Base-by-base conservation (phyloP, 2,888 invertebrate species). In the Lycaena phlaeas region DNA sequence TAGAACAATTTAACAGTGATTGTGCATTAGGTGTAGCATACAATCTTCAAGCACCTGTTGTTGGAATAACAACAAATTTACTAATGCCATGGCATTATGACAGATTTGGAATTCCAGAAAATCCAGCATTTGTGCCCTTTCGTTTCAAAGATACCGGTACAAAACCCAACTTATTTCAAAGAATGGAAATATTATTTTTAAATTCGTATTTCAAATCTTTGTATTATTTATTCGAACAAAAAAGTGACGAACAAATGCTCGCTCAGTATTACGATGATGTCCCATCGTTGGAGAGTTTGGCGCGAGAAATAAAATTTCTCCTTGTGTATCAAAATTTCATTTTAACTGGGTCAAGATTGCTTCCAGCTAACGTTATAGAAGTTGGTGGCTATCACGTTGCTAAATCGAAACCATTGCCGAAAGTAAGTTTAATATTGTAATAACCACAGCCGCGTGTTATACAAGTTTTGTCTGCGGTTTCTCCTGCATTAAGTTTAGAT, bases 1-100 rank as follows among this genome's bases (percentile, higher is more conserved):
- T 88, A 39, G 92, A 93, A 67, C 87, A 87, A 41, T 93, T 93
- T 59, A 91, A 91, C 50, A 87, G 87, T 36, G 90, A 93, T 56
- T 92, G 93, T 59, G 88, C 88, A 60, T 67, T 91, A 50, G 89
- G 88, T 1, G 63, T 93, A 22, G 88, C 88, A 0, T 81, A 90
- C 53, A 86, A 88, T 51, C 81, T 91, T 9, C 65, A 86, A 29
- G 88, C 87, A 0, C 91, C 91, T 0, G 86, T 88, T 1, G 78
- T 91, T 0, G 79, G 79, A 0, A 50, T 89, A 2, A 86, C 87
- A 5, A 86, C 89, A 1, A 87, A 86, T 48, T 72, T 85, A 3
- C 41, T 89, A 26, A 82, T 89, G 85, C 88, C 90, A 0, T 90
- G 87, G 87, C 77, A 86, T 34, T 85, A 84, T 41, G 68, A 71